Percentiles rank a stretch among this genome's conserved stretches.
Conservation (phyloP, 2,888 invertebrate species). For the Drosophila picticornis region DNA sequence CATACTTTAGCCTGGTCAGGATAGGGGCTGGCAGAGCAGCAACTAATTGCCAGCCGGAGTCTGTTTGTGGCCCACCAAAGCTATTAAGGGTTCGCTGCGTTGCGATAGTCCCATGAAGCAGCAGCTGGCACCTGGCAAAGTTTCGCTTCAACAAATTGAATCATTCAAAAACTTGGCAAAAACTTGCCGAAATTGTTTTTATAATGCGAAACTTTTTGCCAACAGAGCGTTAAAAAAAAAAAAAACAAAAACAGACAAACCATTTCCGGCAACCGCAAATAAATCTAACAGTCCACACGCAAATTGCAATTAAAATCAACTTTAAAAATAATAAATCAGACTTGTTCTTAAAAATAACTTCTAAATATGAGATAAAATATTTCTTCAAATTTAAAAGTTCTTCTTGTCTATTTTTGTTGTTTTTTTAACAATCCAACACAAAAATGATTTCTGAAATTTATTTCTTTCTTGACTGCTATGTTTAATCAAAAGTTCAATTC, state of each 20-base stretch:
- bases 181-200: constrained; percentile 73
- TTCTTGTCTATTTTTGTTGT: neutral
- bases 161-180: constrained; percentile 69
- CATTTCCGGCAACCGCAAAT: constrained; percentile 65
- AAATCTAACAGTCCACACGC: constrained; percentile 56
- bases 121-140: constrained; percentile 64
- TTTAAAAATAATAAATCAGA: neutral
- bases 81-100: constrained; percentile 41
- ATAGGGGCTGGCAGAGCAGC: constrained; percentile 22
- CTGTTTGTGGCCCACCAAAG: constrained; percentile 51
- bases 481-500: neutral
- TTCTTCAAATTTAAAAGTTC: neutral
- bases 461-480: neutral
- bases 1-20: constrained; percentile 22
- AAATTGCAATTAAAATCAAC: constrained; percentile 1
- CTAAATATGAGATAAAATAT: neutral
- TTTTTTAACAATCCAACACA: too few species aligned
- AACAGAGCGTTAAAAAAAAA: constrained; percentile 49
- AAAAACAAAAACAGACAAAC: constrained; percentile 16
- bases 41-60: constrained; percentile 51
- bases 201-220: constrained; percentile 66
- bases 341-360: neutral
- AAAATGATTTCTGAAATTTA: neutral
- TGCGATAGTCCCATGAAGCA: constrained; percentile 27
- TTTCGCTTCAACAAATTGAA: constrained; percentile 65